Percentiles rank a stretch among this genome's conserved stretches.
These are phyloP conservation scores for Lasioglossum figueresi DNA, from an alignment of 2,888 invertebrate genomes.

Conservation along the genomic window DNA sequence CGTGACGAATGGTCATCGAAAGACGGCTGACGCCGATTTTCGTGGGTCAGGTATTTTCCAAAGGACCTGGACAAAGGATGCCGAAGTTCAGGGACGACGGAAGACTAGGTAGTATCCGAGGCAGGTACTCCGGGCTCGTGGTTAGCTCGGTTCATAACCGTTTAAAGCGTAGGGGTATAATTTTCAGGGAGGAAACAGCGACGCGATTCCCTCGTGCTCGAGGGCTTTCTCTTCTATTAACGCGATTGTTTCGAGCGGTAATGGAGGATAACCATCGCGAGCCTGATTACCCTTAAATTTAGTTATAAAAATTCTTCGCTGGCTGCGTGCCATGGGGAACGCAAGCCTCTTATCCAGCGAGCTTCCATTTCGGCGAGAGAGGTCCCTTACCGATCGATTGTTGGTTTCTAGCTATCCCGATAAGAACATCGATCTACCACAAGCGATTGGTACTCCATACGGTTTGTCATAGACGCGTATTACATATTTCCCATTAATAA, in stretches of 20 bases:
- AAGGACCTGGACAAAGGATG: constrained; percentile 10
- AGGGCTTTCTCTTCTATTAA: constrained; percentile 19
- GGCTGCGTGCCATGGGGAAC: background rate
- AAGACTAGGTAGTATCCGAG: constrained; percentile 19
- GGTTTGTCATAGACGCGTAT: no score
- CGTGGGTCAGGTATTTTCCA: constrained; percentile 1
- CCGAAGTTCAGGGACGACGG: background rate
- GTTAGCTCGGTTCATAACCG: constrained; percentile 31
- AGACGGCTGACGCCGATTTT: background rate
- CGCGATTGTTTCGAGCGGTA: constrained; percentile 31
- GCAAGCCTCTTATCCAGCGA: constrained; percentile 45
- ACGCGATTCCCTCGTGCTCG: constrained; percentile 21
- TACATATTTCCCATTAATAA: no score
- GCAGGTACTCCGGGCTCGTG: constrained; percentile 19
- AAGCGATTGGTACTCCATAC: background rate
- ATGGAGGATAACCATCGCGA: constrained; percentile 28
- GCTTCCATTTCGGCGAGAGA: constrained; percentile 1
- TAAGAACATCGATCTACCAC: background rate
- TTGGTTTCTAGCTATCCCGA: constrained; percentile 3
- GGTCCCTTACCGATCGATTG: constrained; percentile 57
- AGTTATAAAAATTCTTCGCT: constrained; percentile 37
- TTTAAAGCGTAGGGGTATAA: constrained; percentile 46
- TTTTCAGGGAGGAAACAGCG: constrained; percentile 49
- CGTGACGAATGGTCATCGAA: background rate
- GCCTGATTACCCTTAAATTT: constrained; percentile 26